Conservation (phyloP, 2,797 vertebrate species). For the Tragelaphus oryx region DNA sequence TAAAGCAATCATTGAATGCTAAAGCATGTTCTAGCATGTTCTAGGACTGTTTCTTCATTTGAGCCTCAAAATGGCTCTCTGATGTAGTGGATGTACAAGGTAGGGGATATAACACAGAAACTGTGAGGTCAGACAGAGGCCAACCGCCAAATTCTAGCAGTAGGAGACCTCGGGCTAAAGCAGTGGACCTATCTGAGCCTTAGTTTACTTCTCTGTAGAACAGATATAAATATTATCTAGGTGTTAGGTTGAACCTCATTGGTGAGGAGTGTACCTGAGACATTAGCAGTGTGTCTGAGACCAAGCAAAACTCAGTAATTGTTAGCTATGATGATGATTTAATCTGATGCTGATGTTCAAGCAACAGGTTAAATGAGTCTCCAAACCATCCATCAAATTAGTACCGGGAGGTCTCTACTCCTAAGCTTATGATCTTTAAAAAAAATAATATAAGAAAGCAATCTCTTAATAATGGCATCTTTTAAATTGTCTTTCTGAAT, state of each 20-base stretch:
- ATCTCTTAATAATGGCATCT: not conserved
- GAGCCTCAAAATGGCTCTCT: not conserved
- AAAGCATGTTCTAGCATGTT: not conserved
- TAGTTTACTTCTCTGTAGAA: slow-evolving; percentile 5
- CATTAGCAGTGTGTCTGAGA: not conserved
- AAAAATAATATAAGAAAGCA: not conserved
- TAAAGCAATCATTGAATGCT: not conserved
- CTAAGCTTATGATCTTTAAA: not conserved
- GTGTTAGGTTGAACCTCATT: not conserved
- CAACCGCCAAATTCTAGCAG: not conserved
- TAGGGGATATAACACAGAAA: not conserved
- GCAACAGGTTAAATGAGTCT: not conserved
- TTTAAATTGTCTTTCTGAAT: slow-evolving; percentile 27
- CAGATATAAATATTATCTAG: not conserved
- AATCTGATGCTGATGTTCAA: not conserved
- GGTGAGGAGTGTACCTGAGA: not conserved
- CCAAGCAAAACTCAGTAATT: not conserved
- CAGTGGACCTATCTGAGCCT: not conserved
- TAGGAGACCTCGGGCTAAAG: not conserved
- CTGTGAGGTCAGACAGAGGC: not conserved
- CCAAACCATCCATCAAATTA: not conserved
- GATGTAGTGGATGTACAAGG: not conserved
- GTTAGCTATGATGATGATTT: not conserved
- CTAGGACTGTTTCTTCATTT: not conserved
- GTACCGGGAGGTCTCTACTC: not conserved